These are phyloP conservation scores for Bombus haemorrhoidalis DNA, from an alignment of 1,140 invertebrate species.

Conservation along the genomic window DNA sequence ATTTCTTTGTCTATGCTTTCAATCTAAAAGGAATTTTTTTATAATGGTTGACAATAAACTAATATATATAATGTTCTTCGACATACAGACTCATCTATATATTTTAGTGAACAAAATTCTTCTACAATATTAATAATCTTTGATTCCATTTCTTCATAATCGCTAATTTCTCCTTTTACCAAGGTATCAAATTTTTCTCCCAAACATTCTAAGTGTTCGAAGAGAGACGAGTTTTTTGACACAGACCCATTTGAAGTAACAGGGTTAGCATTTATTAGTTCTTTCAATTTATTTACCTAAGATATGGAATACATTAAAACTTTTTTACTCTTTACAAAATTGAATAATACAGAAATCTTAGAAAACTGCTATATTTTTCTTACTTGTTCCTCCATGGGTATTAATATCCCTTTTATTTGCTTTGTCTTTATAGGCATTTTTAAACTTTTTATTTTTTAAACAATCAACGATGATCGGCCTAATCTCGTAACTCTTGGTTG, in stretches of 20 bases:
- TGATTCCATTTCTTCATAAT: constrained; percentile 69
- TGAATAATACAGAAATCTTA: background rate
- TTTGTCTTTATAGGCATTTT: constrained; percentile 74
- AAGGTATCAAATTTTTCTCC: constrained; percentile 69
- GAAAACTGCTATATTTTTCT: constrained; percentile 3
- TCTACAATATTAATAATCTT: constrained; percentile 63
- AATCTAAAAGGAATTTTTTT: constrained; percentile 45
- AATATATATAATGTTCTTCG: background rate
- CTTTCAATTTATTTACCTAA: constrained; percentile 69
- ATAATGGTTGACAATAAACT: background rate
- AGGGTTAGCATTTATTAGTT: constrained; percentile 42
- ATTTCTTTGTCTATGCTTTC: constrained; percentile 34
- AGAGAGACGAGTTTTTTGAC: constrained; percentile 55
- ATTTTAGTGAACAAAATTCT: constrained; percentile 63
- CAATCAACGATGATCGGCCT: background rate
- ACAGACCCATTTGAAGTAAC: constrained; percentile 28
- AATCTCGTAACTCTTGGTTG: constrained; percentile 30
- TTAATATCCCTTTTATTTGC: constrained; percentile 67
- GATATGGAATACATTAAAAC: constrained; percentile 14
- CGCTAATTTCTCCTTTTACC: constrained; percentile 59
- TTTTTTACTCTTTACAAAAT: background rate
- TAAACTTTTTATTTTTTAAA: constrained; percentile 2
- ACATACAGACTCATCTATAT: constrained; percentile 63
- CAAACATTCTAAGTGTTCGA: constrained; percentile 62
- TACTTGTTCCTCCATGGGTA: constrained; percentile 71